Base-by-base conservation (phyloP, 2,888 invertebrate genomes). In the Acleris emargana region DNA sequence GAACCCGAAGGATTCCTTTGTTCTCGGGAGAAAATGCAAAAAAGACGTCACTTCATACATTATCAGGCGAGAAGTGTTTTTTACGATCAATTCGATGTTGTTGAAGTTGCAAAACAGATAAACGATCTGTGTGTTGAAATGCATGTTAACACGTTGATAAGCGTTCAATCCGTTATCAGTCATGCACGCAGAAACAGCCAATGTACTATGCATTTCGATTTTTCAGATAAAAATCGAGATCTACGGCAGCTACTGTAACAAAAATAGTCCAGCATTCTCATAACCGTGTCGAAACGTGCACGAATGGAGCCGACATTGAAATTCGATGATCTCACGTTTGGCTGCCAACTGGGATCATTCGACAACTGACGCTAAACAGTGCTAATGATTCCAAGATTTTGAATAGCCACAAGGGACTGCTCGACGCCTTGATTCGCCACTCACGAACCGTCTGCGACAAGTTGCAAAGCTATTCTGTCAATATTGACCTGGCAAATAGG, bases 351-450 rank as follows among this genome's bases (percentile, higher is more conserved):
- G 75, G 75, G 73, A 77, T 71, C 75, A 73, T 69, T 73, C 76
- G 76, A 75, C 75, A 81, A 80, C 77, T 78, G 75, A 72, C 76
- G 80, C 78, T 83, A 86, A 84, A 77, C 71, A 68, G 70, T 72
- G 80, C 72, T 80, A 80, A 79, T 72, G 71, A 74, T 69, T 70
- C 58, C 55, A 64, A 74, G 22, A 47, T 62, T 64, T 62, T 32
- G 64, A 64, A 64, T 32, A 49, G 38, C 50, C 47, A 66, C 66
- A 66, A 60, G 64, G 64, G 64, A 59, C 49, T 58, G 58, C 61
- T 60, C 60, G 64, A 54, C 64, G 55, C 20, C 45, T 55, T 66
- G 61, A 61, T 52, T 51, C 13, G 22, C 32, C 57, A 28, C 45
- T 61, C 60, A 66, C 66, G 61, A 66, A 11, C 28, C n/a, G 42